These are phyloP conservation scores for Prionailurus viverrinus DNA, from an alignment of 2,113 vertebrate species.

Conservation along the genomic window DNA sequence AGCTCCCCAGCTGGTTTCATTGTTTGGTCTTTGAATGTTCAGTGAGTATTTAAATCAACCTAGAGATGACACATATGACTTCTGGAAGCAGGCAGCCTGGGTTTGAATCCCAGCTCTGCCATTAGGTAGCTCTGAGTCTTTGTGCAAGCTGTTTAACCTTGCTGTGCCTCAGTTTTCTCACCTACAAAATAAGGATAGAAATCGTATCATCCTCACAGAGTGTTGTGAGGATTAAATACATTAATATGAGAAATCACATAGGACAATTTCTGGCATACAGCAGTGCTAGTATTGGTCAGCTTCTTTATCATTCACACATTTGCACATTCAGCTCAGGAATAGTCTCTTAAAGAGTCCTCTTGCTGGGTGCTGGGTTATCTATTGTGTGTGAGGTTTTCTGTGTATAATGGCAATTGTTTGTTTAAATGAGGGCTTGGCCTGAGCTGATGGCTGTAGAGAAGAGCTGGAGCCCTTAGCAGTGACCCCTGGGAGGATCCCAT, in stretches of 20 bases:
- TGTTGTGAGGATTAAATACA: background rate
- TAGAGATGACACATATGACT: background rate
- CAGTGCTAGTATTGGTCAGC: background rate
- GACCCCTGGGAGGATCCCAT: too few species aligned
- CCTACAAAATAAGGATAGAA: background rate
- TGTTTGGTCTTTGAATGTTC: background rate
- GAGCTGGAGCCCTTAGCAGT: background rate
- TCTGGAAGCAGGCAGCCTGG: background rate
- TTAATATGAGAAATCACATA: accelerated
- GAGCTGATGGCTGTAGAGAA: background rate
- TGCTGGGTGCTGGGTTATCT: background rate
- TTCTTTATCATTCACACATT: background rate
- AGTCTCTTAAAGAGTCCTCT: background rate
- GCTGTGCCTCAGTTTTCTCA: background rate
- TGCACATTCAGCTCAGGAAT: background rate
- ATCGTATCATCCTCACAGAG: background rate
- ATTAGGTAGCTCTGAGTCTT: background rate
- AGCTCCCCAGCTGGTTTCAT: accelerated
- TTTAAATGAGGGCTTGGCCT: background rate
- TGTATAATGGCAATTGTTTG: background rate
- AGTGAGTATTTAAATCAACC: background rate
- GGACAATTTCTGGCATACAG: accelerated
- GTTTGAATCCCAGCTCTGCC: background rate
- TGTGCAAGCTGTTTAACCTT: background rate
- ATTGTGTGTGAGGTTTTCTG: background rate